Evolutionary conservation across 2,888 invertebrate species (phyloP).

Genomic region (Pollenia amentaria): DNA sequence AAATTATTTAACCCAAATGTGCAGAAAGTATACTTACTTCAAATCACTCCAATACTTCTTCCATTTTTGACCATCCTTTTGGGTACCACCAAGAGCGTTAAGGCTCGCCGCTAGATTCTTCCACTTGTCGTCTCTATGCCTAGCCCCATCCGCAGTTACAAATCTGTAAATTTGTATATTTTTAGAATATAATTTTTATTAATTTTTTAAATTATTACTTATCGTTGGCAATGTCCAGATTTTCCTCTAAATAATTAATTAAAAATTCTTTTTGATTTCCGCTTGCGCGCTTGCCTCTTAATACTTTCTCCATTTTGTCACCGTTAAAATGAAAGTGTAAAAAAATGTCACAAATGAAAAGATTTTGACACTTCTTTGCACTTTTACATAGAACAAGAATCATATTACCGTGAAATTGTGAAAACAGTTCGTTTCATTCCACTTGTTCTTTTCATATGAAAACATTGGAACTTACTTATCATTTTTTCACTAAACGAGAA

Average conservation of each 20-base stretch:
- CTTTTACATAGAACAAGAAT: not conserved
- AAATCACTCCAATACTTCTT: constrained; percentile 49
- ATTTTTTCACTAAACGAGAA: constrained; percentile 1
- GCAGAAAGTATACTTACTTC: not conserved
- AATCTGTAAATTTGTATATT: not conserved
- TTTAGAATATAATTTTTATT: not conserved
- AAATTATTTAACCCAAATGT: not conserved
- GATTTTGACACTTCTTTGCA: not conserved
- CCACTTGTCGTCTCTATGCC: not conserved
- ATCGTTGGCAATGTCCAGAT: not conserved
- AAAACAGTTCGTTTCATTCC: not conserved
- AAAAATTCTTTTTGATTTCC: constrained; percentile 18
- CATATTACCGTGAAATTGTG: constrained; percentile 7
- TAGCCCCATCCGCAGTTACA: constrained; percentile 9
- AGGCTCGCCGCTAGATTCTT: constrained; percentile 10
- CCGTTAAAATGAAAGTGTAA: too few species aligned
- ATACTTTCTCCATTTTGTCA: constrained; percentile 17
- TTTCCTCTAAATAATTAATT: not conserved
- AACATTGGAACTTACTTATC: not conserved
- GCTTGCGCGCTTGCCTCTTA: constrained; percentile 7
- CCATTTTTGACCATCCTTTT: constrained; percentile 50
- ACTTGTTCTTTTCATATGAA: constrained; percentile 7
- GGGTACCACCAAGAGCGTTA: constrained; percentile 46
- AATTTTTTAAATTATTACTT: not conserved
- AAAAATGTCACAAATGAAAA: too few species aligned